Evolutionary conservation across 30 jellyfish, hydroid and myxozoan genomes (phyloP).

Genomic region (Morbakka virulenta): DNA sequence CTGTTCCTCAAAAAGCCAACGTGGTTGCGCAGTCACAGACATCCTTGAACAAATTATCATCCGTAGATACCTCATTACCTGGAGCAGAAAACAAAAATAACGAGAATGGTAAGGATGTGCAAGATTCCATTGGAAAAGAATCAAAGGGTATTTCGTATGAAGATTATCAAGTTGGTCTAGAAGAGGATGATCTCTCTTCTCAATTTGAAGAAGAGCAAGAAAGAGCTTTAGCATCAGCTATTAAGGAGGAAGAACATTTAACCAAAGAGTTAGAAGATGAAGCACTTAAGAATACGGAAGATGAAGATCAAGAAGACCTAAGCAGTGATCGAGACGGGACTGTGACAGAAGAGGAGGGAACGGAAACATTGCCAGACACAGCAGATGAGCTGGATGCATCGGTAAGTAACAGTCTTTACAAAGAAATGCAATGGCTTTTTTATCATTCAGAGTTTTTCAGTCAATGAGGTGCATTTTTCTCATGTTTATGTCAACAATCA

Average conservation of each 20-base stretch:
- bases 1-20: too few species aligned
- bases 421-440: too few species aligned
- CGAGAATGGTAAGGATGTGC: too few species aligned
- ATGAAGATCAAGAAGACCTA: constrained; percentile 67
- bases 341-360: constrained; percentile 55
- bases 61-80: too few species aligned
- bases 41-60: too few species aligned
- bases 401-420: too few species aligned
- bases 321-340: constrained; percentile 84
- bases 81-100: too few species aligned
- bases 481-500: too few species aligned
- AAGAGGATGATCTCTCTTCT: constrained; percentile 60
- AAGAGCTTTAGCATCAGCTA: constrained; percentile 91
- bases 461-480: too few species aligned
- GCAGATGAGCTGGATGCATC: constrained; percentile 64
- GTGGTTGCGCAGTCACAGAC: too few species aligned
- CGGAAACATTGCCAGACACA: constrained; percentile 69
- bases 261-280: constrained; percentile 91
- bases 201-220: constrained; percentile 87
- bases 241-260: constrained; percentile 87
- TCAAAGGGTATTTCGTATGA: constrained; percentile 10
- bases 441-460: too few species aligned
- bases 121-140: neutral
- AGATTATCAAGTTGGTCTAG: too few species aligned
- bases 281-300: constrained; percentile 83